Evolutionary conservation across 64 coral and sea anemone species (phyloP).

Genomic region (Pachyseris speciosa): DNA sequence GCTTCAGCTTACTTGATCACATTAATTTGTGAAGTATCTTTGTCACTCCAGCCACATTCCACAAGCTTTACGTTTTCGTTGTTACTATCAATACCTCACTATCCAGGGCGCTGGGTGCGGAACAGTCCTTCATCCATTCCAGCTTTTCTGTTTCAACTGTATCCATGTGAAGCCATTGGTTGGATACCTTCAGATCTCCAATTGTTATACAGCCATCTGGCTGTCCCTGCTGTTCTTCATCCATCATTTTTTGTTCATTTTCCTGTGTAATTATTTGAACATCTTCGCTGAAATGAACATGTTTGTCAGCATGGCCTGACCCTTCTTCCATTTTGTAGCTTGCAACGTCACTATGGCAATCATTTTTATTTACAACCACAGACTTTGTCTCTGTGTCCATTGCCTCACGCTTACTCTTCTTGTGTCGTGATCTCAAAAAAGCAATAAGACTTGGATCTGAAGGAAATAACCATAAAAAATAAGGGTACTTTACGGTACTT

Average conservation of each 20-base stretch:
- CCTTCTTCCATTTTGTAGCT: not conserved
- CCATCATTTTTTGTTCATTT: not conserved
- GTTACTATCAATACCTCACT: constrained; percentile 57
- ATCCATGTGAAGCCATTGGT: constrained; percentile 95
- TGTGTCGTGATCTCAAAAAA: constrained; percentile 62
- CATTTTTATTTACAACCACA: not conserved
- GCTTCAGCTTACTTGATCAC: no score
- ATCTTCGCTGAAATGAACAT: constrained; percentile 78
- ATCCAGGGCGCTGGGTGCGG: constrained; percentile 71
- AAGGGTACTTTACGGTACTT: not conserved
- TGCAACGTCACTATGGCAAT: not conserved
- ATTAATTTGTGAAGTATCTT: no score
- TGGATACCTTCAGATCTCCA: constrained; percentile 38
- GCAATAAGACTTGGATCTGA: constrained; percentile 78
- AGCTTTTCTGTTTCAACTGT: constrained; percentile 88
- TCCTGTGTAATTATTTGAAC: constrained; percentile 29
- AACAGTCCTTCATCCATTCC: constrained; percentile 96
- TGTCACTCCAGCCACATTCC: no score
- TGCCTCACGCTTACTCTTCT: not conserved
- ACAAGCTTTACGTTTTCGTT: no score
- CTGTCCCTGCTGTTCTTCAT: constrained; percentile 41
- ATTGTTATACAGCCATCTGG: not conserved
- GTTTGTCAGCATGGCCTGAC: constrained; percentile 11
- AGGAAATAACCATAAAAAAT: not conserved
- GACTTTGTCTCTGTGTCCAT: not conserved